These are phyloP conservation scores for Tipula unca DNA, from an alignment of 2,888 invertebrate species.

Conservation along the genomic window DNA sequence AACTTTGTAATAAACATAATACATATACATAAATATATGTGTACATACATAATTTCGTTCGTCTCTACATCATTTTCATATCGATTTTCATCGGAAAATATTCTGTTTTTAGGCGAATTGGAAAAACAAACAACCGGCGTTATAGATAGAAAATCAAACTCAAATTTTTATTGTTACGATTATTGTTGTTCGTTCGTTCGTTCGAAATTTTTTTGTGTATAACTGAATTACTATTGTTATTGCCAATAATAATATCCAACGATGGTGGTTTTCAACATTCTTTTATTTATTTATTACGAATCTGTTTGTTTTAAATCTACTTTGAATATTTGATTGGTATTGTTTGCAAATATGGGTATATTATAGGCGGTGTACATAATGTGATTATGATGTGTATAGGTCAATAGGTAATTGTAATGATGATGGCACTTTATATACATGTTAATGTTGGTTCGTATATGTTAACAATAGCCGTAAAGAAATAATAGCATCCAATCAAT, in stretches of 20 bases:
- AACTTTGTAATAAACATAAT: background rate
- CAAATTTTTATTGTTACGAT: background rate
- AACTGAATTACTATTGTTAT: background rate
- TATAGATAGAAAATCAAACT: background rate
- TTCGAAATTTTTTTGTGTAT: background rate
- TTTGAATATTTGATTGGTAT: background rate
- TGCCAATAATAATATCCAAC: background rate
- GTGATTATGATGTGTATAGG: background rate
- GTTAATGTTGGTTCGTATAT: background rate
- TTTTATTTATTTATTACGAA: background rate
- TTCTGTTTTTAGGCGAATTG: background rate
- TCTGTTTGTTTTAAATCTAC: background rate
- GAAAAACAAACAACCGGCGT: background rate
- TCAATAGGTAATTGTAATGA: background rate
- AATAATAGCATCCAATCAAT: too few species aligned
- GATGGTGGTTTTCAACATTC: background rate
- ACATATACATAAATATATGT: background rate
- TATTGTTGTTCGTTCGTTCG: background rate
- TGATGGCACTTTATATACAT: background rate
- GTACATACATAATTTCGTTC: background rate
- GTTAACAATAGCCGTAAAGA: background rate
- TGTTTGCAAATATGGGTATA: background rate
- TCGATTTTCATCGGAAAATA: background rate
- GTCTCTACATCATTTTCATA: background rate
- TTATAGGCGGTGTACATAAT: background rate